phyloP scores from a whole-genome alignment of 2,113 vertebrate genomes.

The Emydocephalus ijimae region DNA sequence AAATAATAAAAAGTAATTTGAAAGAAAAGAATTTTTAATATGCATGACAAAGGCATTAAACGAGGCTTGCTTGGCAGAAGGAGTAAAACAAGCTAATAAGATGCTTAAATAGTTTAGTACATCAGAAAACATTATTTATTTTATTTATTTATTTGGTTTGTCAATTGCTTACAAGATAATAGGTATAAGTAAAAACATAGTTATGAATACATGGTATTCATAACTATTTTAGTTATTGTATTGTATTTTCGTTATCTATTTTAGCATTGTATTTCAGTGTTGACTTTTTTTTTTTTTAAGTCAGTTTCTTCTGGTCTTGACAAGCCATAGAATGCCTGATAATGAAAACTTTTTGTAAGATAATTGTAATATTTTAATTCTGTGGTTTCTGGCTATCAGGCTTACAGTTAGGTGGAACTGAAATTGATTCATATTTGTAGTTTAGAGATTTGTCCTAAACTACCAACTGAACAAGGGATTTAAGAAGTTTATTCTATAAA shows the following conservation, averaged over 20 bases:
- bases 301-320: not conserved
- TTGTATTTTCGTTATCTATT: too few relatives aligned
- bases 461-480: not conserved
- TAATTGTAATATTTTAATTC: not conserved
- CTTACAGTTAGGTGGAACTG: not conserved
- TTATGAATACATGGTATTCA: too few relatives aligned
- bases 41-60: conserved; percentile 22
- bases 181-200: too few relatives aligned
- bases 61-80: not conserved
- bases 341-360: not conserved
- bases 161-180: too few relatives aligned
- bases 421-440: not conserved
- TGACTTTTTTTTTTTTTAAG: not conserved
- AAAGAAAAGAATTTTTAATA: not conserved
- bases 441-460: not conserved
- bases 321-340: not conserved
- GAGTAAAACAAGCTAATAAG: not conserved
- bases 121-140: not conserved
- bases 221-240: too few relatives aligned
- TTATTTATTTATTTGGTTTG: too few relatives aligned
- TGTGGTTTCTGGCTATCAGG: not conserved
- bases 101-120: not conserved
- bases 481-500: not conserved
- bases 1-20: not conserved
- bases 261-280: not conserved